Evolutionary conservation across 2,888 invertebrate genomes (phyloP).

Genomic region (Phortica magna): DNA sequence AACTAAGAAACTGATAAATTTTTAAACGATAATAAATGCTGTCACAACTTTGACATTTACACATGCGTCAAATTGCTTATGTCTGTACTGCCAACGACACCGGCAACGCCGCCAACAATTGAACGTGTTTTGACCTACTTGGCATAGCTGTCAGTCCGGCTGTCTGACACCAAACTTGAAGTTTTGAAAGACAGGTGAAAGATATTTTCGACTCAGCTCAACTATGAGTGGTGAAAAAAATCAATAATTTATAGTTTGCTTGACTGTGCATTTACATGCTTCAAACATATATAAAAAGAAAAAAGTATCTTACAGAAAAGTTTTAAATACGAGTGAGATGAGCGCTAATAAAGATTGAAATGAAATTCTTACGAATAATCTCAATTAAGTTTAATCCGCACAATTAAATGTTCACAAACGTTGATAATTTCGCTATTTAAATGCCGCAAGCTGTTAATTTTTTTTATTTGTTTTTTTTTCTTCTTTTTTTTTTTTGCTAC

Average conservation of each 20-base stretch:
- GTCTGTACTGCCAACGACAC: neutral
- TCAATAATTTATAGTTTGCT: constrained; percentile 13
- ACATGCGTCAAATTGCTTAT: neutral
- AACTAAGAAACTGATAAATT: constrained; percentile 18
- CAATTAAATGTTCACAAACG: constrained; percentile 15
- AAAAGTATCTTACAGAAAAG: neutral
- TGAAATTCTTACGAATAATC: constrained; percentile 6
- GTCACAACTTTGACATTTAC: constrained; percentile 13
- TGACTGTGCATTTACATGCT: neutral
- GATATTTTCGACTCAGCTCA: neutral
- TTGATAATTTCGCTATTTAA: constrained; percentile 26
- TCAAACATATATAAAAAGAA: too few relatives aligned
- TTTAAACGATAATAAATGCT: constrained; percentile 8
- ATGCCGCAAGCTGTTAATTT: constrained; percentile 27
- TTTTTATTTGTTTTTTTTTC: constrained; percentile 10
- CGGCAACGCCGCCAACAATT: neutral
- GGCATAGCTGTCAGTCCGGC: neutral
- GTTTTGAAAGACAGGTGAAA: constrained; percentile 10
- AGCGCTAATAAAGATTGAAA: neutral
- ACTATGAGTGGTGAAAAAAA: neutral
- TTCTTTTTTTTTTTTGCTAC: constrained; percentile 29
- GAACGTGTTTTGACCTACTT: constrained; percentile 17
- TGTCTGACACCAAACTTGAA: neutral
- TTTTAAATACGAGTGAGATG: neutral
- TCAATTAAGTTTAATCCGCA: constrained; percentile 9